Percentiles rank a stretch among this genome's conserved stretches.
Evolutionary conservation across 2,888 invertebrate genomes (phyloP).

Genomic region (Eristalis arbustorum): DNA sequence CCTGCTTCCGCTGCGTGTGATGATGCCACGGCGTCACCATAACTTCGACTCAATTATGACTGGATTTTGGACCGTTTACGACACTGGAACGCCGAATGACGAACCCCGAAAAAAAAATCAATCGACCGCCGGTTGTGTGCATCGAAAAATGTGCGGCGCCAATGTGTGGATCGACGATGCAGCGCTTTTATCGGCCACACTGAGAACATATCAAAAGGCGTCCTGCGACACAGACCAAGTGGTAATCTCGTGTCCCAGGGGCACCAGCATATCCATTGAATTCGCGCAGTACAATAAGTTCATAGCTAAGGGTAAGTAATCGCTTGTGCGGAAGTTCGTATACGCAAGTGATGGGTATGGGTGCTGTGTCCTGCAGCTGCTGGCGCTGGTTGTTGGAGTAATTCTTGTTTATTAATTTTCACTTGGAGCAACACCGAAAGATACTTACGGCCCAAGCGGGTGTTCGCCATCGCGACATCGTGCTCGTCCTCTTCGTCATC

Average conservation of each 20-base stretch:
- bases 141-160: neutral
- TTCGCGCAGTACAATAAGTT: conserved; percentile 88
- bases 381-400: neutral
- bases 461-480: conserved; percentile 5
- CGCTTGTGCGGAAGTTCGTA: neutral
- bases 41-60: conserved; percentile 23
- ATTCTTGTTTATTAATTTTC: conserved; percentile 26
- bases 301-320: conserved; percentile 77
- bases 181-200: conserved; percentile 95
- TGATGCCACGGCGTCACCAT: neutral
- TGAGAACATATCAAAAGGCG: conserved; percentile 94
- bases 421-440: neutral
- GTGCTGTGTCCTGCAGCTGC: neutral
- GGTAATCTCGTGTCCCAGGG: conserved; percentile 93
- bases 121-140: conserved; percentile 5
- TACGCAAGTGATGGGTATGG: neutral
- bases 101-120: neutral
- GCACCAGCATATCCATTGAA: conserved; percentile 94
- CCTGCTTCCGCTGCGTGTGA: conserved; percentile 26
- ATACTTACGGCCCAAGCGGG: neutral
- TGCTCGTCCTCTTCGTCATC: neutral
- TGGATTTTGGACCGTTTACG: conserved; percentile 30
- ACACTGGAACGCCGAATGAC: neutral
- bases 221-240: conserved; percentile 96
- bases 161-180: neutral